Conservation (phyloP, 2,888 invertebrate genomes). For the Bhutanitis thaidina region DNA sequence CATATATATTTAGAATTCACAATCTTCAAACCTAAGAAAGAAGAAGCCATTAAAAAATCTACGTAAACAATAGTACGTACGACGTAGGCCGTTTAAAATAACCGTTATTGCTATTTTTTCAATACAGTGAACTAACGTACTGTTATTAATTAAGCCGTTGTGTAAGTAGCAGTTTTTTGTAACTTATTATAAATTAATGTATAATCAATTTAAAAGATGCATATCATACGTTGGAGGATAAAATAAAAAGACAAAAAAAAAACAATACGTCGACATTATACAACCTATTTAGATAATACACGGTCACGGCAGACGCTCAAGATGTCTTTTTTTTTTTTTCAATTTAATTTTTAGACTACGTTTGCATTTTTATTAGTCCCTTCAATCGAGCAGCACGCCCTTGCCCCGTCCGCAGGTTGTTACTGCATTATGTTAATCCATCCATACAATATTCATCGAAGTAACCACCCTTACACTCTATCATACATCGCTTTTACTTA, state of each 20-base stretch:
- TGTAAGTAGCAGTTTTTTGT: not conserved
- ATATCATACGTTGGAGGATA: not conserved
- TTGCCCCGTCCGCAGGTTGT: conserved; percentile 62
- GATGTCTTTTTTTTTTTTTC: conserved; percentile 34
- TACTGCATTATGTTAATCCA: conserved; percentile 59
- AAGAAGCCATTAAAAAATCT: no score
- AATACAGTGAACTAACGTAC: no score
- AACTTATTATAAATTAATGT: not conserved
- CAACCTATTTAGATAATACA: conserved; percentile 52
- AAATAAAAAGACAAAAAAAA: conserved; percentile 10
- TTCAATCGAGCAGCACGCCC: conserved; percentile 36
- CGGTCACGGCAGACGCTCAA: conserved; percentile 32
- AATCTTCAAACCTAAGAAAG: no score
- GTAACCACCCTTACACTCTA: conserved; percentile 51
- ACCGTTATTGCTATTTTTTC: no score
- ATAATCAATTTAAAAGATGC: conserved; percentile 1
- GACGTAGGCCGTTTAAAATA: no score
- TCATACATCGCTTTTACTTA: conserved; percentile 33
- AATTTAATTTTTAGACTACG: conserved; percentile 39
- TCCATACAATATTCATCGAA: conserved; percentile 59
- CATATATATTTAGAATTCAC: no score
- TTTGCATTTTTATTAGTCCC: conserved; percentile 59
- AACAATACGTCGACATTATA: conserved; percentile 33
- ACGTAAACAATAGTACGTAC: no score
- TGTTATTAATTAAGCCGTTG: not conserved